Evolutionary conservation across 1,140 invertebrate genomes (phyloP).

Genomic region (Chymomyza costata): DNA sequence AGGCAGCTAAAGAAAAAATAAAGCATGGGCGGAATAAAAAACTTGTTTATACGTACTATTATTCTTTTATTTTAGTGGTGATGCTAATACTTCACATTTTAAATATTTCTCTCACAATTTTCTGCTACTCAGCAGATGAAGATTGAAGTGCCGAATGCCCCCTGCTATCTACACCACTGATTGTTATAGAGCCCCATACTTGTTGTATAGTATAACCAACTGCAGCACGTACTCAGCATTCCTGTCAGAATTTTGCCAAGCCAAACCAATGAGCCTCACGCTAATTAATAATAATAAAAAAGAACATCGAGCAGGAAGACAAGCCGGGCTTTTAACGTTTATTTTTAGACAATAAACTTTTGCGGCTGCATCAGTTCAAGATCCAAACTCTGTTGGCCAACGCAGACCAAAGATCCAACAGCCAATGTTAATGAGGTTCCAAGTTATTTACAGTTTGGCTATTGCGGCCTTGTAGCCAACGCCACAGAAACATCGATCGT

Average conservation of each 20-base stretch:
- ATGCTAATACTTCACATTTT: too few relatives aligned
- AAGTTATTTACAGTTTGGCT: conserved; percentile 64
- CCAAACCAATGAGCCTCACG: conserved; percentile 35
- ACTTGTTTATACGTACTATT: too few relatives aligned
- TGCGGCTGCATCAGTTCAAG: not conserved
- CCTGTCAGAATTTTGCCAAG: conserved; percentile 44
- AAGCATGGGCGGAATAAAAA: too few relatives aligned
- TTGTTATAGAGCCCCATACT: too few relatives aligned
- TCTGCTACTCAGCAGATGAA: too few relatives aligned
- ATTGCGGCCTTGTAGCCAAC: conserved; percentile 49
- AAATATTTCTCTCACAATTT: too few relatives aligned
- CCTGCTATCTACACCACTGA: too few relatives aligned
- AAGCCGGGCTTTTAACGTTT: conserved; percentile 29
- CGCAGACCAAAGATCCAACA: conserved; percentile 9
- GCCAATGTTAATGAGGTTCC: conserved; percentile 67
- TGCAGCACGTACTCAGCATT: conserved; percentile 40
- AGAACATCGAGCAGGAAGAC: conserved; percentile 41
- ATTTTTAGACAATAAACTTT: conserved; percentile 66
- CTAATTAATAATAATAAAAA: conserved; percentile 72
- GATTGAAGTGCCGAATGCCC: too few relatives aligned
- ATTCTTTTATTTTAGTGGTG: too few relatives aligned
- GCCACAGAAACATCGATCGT: too few relatives aligned
- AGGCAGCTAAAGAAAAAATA: too few relatives aligned
- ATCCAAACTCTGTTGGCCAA: not conserved
- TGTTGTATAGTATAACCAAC: not conserved